Percentiles rank a stretch among this genome's conserved stretches.
Conservation (phyloP, 2,797 vertebrate genomes). For the Chelon labrosus region DNA sequence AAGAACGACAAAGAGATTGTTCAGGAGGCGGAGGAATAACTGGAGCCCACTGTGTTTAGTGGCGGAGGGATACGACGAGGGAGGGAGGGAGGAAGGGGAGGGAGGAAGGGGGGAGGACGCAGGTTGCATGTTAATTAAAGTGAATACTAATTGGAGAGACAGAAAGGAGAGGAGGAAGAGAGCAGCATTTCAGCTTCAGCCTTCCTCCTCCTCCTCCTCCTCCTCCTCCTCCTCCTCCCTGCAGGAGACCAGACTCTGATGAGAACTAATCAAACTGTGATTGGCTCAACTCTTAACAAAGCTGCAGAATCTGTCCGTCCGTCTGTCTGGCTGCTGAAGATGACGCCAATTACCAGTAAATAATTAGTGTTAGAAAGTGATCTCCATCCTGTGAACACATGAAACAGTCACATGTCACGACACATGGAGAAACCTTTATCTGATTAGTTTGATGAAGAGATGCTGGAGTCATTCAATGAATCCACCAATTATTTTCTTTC, state of each 20-base stretch:
- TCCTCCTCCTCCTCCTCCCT: constrained; percentile 33
- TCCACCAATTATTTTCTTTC: too few relatives aligned
- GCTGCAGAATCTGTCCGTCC: constrained; percentile 34
- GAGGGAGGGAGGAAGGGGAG: constrained; percentile 67
- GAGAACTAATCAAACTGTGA: constrained; percentile 63
- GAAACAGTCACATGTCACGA: too few relatives aligned
- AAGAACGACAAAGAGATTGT: constrained; percentile 22
- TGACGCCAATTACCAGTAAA: constrained; percentile 6
- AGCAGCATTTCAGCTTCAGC: constrained; percentile 31
- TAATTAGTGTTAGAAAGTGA: not conserved
- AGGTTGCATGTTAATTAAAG: constrained; percentile 81
- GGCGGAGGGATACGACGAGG: constrained; percentile 61
- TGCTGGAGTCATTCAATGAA: too few relatives aligned
- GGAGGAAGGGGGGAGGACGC: constrained; percentile 63
- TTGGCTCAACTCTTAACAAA: constrained; percentile 39
- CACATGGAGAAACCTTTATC: too few relatives aligned
- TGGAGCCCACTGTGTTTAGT: constrained; percentile 31
- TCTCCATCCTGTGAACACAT: constrained; percentile 7
- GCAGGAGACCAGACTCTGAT: constrained; percentile 63
- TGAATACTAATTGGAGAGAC: constrained; percentile 77
- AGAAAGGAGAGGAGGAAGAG: constrained; percentile 43
- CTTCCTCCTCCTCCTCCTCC: constrained; percentile 2
- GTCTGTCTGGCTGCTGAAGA: constrained; percentile 23
- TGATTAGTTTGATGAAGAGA: too few relatives aligned
- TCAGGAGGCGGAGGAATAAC: constrained; percentile 72